Conservation (phyloP, 2,888 invertebrate species). For the Bedellia somnulentella region DNA sequence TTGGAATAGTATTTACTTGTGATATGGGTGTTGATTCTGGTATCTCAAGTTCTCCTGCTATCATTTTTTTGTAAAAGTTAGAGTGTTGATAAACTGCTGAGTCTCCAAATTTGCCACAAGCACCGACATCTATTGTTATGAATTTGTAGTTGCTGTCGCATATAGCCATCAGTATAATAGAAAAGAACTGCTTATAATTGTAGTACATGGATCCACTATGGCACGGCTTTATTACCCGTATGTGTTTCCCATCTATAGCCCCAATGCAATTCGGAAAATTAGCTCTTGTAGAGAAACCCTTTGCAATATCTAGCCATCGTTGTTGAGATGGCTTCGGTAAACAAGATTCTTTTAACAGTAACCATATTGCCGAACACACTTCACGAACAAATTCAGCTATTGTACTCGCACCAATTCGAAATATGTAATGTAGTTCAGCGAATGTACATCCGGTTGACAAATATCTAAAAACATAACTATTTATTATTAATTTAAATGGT, state of each 20-base stretch:
- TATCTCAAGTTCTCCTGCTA: constrained; percentile 7
- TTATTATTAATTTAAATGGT: too few species aligned
- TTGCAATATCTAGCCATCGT: background rate
- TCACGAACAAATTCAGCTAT: constrained; percentile 7
- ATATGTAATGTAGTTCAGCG: constrained; percentile 2
- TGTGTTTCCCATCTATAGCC: constrained; percentile 4
- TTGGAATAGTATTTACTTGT: too few species aligned
- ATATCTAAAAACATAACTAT: constrained; percentile 8
- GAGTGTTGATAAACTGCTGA: constrained; percentile 4
- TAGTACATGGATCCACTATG: constrained; percentile 6
- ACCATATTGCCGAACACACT: constrained; percentile 4
- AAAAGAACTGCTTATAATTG: constrained; percentile 8
- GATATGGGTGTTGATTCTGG: constrained; percentile 10
- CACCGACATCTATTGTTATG: constrained; percentile 7
- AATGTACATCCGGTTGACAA: constrained; percentile 3
- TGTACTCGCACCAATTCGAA: constrained; percentile 11
- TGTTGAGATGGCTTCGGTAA: constrained; percentile 1
- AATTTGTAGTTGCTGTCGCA: constrained; percentile 8
- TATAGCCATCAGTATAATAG: constrained; percentile 6
- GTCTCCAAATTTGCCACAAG: constrained; percentile 8
- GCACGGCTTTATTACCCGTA: constrained; percentile 4
- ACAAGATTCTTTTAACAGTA: background rate
- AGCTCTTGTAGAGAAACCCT: constrained; percentile 3
- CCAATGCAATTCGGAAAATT: constrained; percentile 4
- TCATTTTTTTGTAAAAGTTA: constrained; percentile 7